Evolutionary conservation across 2,113 vertebrate genomes (phyloP).

Genomic region (Desmodus rotundus): DNA sequence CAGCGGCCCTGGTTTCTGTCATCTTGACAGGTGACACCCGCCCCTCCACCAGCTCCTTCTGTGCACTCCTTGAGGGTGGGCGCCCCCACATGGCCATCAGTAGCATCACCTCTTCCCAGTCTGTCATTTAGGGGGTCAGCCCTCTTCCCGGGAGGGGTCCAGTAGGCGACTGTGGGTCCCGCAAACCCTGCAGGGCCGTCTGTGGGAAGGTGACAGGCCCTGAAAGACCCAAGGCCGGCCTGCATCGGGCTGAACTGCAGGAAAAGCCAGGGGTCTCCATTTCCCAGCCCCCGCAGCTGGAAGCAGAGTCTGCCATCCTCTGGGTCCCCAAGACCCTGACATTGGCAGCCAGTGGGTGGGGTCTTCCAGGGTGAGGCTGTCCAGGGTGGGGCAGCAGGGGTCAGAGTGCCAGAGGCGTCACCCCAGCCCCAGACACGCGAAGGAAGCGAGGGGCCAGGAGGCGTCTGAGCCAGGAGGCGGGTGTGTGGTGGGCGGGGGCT

Average conservation of each 20-base stretch:
- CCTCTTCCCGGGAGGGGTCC: fast-evolving
- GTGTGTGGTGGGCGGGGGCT: fast-evolving
- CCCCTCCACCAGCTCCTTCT: not conserved
- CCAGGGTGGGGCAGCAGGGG: not conserved
- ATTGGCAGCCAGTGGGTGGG: fast-evolving
- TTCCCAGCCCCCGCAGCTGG: not conserved
- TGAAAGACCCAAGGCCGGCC: fast-evolving
- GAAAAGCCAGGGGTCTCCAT: fast-evolving
- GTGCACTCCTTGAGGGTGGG: not conserved
- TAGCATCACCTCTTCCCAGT: not conserved
- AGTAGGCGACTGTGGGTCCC: fast-evolving
- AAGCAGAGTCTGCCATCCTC: fast-evolving
- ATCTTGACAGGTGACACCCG: not conserved
- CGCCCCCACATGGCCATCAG: not conserved
- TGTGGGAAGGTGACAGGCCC: not conserved
- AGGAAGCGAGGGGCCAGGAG: fast-evolving
- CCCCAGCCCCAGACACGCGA: not conserved
- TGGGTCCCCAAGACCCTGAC: fast-evolving
- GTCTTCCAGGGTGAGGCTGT: not conserved
- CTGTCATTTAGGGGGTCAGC: fast-evolving
- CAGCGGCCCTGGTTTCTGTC: not conserved
- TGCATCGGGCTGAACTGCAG: fast-evolving
- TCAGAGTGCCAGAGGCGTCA: not conserved
- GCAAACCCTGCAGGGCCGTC: fast-evolving
- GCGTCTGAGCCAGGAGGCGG: not conserved